phyloP scores from a whole-genome alignment of 2,888 invertebrate species.

The Operophtera brumata region DNA sequence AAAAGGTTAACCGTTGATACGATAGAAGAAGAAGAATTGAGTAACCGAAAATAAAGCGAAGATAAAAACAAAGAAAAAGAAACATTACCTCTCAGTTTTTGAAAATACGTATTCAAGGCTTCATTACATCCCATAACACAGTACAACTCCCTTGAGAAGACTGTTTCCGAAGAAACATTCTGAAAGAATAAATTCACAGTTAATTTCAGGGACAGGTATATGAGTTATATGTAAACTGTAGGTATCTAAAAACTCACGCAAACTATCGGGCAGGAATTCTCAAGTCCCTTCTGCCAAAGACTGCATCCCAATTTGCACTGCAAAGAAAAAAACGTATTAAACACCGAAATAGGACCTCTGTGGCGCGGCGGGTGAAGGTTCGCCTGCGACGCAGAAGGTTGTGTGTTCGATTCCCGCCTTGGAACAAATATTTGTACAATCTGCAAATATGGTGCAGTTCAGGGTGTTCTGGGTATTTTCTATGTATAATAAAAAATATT shows the following conservation, averaged over 20 bases:
- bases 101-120: conserved; percentile 87
- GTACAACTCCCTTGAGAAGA: conserved; percentile 85
- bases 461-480: no score
- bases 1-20: no score
- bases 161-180: conserved; percentile 85
- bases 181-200: conserved; percentile 54
- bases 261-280: conserved; percentile 87
- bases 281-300: conserved; percentile 88
- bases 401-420: no score
- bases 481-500: no score
- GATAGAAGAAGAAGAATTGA: no score
- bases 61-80: background rate
- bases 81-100: conserved; percentile 83
- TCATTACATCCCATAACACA: conserved; percentile 92
- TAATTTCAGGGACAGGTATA: background rate
- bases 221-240: background rate
- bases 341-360: no score
- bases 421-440: no score
- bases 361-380: no score
- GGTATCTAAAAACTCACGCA: conserved; percentile 87
- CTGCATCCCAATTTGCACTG: conserved; percentile 91
- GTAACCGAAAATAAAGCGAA: background rate
- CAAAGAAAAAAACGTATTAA: conserved; percentile 60
- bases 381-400: no score
- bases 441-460: no score